Percentiles rank a stretch among this genome's conserved stretches.
Evolutionary conservation across 37 sponge, comb jelly and placozoan species (phyloP).

Genomic region (Haliclona indistincta): DNA sequence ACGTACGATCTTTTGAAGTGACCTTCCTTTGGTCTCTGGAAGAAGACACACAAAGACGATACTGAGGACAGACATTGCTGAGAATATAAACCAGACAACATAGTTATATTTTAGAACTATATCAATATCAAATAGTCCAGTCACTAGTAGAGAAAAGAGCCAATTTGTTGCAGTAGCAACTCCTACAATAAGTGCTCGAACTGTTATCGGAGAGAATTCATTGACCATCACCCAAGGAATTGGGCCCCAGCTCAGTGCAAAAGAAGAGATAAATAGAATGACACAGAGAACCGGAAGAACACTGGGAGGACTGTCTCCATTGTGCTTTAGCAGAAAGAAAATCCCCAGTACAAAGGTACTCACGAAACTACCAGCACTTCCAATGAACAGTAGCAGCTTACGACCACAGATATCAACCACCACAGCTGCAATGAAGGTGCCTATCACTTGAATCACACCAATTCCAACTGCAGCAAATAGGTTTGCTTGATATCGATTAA

Average conservation of each 20-base stretch:
- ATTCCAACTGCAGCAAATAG: conserved; percentile 17
- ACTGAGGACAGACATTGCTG: neutral
- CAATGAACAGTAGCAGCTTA: conserved; percentile 22
- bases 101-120: neutral
- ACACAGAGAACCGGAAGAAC: conserved; percentile 1
- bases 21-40: conserved; percentile 18
- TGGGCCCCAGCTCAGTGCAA: conserved; percentile 6
- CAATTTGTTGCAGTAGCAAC: conserved; percentile 15
- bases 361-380: conserved; percentile 16
- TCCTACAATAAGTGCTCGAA: neutral
- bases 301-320: neutral
- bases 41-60: conserved; percentile 1
- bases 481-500: neutral
- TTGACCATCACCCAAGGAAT: conserved; percentile 13
- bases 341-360: conserved; percentile 7
- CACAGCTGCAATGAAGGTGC: too few relatives aligned
- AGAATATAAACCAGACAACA: conserved; percentile 3
- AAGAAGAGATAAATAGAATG: neutral
- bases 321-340: neutral
- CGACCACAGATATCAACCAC: conserved; percentile 49
- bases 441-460: neutral
- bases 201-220: conserved; percentile 4
- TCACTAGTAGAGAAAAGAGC: neutral
- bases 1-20: conserved; percentile 1
- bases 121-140: neutral